phyloP scores from a whole-genome alignment of 1,140 invertebrate genomes.

The Drosophila littoralis region DNA sequence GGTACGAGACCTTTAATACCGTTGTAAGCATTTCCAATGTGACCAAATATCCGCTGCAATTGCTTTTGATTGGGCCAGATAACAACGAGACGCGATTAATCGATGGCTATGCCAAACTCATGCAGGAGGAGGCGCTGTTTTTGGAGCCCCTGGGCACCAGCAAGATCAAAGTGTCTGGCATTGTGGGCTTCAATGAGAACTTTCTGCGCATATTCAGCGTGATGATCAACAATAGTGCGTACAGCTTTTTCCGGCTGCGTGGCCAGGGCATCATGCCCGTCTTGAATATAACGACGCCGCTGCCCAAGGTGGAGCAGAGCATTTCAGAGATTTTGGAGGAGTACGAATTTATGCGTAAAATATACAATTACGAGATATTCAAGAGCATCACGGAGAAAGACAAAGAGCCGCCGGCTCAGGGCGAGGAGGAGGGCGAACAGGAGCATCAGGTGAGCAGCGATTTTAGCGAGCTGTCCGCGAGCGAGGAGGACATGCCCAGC shows the following conservation, averaged over 20 bases:
- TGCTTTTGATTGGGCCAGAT: constrained; percentile 8
- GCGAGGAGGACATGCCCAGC: constrained; percentile 40
- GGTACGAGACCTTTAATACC: constrained; percentile 64
- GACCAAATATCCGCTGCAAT: constrained; percentile 55
- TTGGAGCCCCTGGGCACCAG: constrained; percentile 30
- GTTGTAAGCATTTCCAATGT: constrained; percentile 50
- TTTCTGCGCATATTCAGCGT: constrained; percentile 51
- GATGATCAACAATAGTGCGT: constrained; percentile 59
- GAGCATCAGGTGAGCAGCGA: constrained; percentile 18
- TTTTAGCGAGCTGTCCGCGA: constrained; percentile 42
- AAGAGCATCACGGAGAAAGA: constrained; percentile 67
- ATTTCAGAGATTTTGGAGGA: constrained; percentile 52
- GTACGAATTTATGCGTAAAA: constrained; percentile 57
- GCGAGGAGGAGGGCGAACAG: constrained; percentile 33
- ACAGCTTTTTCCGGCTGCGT: constrained; percentile 46
- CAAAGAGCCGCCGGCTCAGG: constrained; percentile 2
- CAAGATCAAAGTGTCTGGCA: constrained; percentile 51
- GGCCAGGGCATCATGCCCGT: constrained; percentile 76
- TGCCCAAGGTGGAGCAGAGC: constrained; percentile 31
- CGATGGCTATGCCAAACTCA: constrained; percentile 56
- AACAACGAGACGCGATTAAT: constrained; percentile 23
- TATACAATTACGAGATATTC: constrained; percentile 75
- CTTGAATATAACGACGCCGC: constrained; percentile 33
- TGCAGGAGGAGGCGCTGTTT: constrained; percentile 31
- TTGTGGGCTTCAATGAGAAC: constrained; percentile 67